These are phyloP conservation scores for Acipenser ruthenus DNA, from an alignment of 2,797 vertebrate genomes.

Conservation along the genomic window DNA sequence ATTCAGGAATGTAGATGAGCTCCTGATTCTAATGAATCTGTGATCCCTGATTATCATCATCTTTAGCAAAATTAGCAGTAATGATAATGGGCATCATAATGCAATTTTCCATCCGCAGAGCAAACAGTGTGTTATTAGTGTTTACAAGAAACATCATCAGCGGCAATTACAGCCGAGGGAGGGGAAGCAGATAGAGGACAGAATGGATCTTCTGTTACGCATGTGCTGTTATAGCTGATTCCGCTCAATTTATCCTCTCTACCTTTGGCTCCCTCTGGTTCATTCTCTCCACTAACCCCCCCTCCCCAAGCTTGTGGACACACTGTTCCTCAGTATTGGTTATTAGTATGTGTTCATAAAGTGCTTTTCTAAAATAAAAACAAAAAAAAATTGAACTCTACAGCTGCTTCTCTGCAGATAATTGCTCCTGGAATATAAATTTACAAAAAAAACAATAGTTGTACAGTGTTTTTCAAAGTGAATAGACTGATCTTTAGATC, in stretches of 20 bases:
- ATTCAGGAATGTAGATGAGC: slow-evolving; percentile 14
- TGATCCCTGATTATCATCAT: slow-evolving; percentile 9
- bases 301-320: too few relatives aligned
- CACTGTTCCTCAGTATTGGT: too few relatives aligned
- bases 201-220: slow-evolving; percentile 6
- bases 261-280: too few relatives aligned
- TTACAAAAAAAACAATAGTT: too few relatives aligned
- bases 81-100: slow-evolving; percentile 70
- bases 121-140: slow-evolving; percentile 12
- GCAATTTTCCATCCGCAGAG: slow-evolving; percentile 49
- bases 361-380: too few relatives aligned
- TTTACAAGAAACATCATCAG: slow-evolving; percentile 11
- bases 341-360: too few relatives aligned
- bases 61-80: slow-evolving; percentile 71
- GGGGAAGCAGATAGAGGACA: background rate
- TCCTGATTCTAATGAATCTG: background rate
- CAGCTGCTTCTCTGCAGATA: too few relatives aligned
- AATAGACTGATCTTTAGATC: too few relatives aligned
- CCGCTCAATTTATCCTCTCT: background rate
- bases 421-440: too few relatives aligned
- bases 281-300: too few relatives aligned
- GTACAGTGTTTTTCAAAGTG: too few relatives aligned
- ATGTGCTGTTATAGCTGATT: slow-evolving; percentile 5
- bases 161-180: slow-evolving; percentile 8
- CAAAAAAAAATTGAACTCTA: too few relatives aligned